Percentiles rank a stretch among this genome's conserved stretches.
phyloP scores from a whole-genome alignment of 2,888 invertebrate species.

The Mellilla xanthometata region DNA sequence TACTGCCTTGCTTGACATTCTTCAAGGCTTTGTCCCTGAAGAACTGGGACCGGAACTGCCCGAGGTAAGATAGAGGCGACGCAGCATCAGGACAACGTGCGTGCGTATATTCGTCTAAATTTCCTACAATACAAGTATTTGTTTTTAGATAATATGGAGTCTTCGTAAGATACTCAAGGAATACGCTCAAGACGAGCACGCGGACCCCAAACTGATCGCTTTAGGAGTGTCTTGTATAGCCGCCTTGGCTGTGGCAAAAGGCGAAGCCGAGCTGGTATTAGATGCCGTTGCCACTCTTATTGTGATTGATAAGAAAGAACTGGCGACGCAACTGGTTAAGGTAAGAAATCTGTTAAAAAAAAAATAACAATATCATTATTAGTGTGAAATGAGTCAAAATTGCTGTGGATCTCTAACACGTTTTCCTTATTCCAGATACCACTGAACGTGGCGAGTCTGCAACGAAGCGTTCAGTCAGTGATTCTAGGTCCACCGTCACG shows the following conservation, averaged over 20 bases:
- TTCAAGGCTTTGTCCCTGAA: constrained; percentile 95
- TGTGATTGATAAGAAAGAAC: constrained; percentile 73
- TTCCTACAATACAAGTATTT: no score
- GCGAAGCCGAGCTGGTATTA: constrained; percentile 95
- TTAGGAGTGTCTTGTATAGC: constrained; percentile 96
- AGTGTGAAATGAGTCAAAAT: no score
- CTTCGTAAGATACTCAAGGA: constrained; percentile 54
- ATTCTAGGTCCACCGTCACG: constrained; percentile 91
- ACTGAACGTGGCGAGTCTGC: constrained; percentile 90
- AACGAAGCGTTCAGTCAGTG: constrained; percentile 94
- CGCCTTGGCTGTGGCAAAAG: constrained; percentile 95
- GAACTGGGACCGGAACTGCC: constrained; percentile 91
- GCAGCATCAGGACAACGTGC: no score
- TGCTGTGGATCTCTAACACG: no score
- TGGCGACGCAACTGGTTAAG: constrained; percentile 87
- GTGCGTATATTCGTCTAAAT: no score
- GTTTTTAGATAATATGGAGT: constrained; percentile 85
- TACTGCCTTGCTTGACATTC: constrained; percentile 92
- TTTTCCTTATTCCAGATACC: constrained; percentile 90
- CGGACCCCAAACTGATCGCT: constrained; percentile 85
- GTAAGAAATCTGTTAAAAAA: constrained; percentile 54
- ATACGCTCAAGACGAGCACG: constrained; percentile 15
- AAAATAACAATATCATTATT: no score
- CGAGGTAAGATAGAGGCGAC: constrained; percentile 84
- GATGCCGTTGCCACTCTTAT: constrained; percentile 93